These are phyloP conservation scores for Tympanuchus pallidicinctus DNA, from an alignment of 2,113 vertebrate species.

Conservation along the genomic window DNA sequence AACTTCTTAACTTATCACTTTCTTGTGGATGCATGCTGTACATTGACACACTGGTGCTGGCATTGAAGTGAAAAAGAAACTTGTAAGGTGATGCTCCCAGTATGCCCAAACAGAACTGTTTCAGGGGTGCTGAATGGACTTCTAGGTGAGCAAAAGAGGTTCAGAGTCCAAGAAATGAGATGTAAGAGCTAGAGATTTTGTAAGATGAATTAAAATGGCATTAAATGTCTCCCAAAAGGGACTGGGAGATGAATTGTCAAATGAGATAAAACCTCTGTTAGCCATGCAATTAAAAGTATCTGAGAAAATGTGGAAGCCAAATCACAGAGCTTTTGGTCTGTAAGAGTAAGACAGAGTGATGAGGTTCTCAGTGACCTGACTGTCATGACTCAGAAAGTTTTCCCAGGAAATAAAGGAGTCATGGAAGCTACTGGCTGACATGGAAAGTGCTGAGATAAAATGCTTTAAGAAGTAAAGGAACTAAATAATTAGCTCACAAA, in stretches of 20 bases:
- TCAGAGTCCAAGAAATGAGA: neutral
- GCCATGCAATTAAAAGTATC: neutral
- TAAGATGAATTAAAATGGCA: neutral
- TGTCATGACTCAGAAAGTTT: neutral
- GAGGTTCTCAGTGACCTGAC: conserved; percentile 27
- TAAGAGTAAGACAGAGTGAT: conserved; percentile 3
- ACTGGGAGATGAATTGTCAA: neutral
- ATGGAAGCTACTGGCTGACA: neutral
- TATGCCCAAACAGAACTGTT: neutral
- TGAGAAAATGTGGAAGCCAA: neutral
- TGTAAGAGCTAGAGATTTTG: neutral
- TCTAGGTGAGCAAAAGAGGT: neutral
- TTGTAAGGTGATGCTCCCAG: neutral
- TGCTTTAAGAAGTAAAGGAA: neutral
- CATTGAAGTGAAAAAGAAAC: neutral
- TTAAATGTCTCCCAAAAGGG: neutral
- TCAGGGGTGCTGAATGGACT: neutral
- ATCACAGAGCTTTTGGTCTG: neutral
- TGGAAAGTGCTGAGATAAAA: conserved; percentile 6
- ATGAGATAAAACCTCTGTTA: conserved; percentile 2
- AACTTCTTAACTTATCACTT: neutral
- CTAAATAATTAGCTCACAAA: neutral
- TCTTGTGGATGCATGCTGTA: neutral
- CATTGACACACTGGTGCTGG: neutral
- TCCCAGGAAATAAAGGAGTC: conserved; percentile 13